Evolutionary conservation across 1,140 invertebrate species (phyloP).

Genomic region (Polypedilum vanderplanki): DNA sequence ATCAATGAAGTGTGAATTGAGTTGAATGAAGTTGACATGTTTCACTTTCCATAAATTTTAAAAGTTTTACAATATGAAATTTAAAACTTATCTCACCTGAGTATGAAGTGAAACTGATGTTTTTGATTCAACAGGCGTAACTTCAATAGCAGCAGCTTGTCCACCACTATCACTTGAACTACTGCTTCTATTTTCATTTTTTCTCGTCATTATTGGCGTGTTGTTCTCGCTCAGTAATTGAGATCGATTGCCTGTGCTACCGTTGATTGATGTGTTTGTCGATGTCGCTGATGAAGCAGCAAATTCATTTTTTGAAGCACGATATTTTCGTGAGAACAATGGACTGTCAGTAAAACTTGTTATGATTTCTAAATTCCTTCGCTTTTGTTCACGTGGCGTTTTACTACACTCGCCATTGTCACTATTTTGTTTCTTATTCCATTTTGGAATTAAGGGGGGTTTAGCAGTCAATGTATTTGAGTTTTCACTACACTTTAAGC

Average conservation of each 20-base stretch:
- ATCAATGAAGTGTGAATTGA: too few species aligned
- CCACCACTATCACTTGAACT: conserved; percentile 21
- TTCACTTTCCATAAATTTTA: too few species aligned
- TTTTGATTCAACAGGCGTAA: conserved; percentile 41
- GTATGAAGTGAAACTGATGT: conserved; percentile 46
- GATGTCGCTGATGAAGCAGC: background rate
- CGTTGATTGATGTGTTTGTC: conserved; percentile 30
- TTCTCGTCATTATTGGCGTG: conserved; percentile 38
- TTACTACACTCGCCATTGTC: conserved; percentile 15
- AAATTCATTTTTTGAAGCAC: conserved; percentile 37
- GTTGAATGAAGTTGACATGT: too few species aligned
- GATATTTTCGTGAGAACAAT: conserved; percentile 43
- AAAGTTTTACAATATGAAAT: too few species aligned
- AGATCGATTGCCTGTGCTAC: background rate
- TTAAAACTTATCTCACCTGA: conserved; percentile 37
- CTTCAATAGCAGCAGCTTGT: conserved; percentile 34
- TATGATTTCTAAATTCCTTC: conserved; percentile 37
- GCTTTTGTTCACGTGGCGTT: background rate
- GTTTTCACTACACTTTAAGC: conserved; percentile 11
- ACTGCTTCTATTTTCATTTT: conserved; percentile 36
- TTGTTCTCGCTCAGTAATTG: conserved; percentile 36
- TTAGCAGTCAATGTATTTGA: conserved; percentile 33
- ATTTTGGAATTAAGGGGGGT: conserved; percentile 39
- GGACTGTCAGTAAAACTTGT: conserved; percentile 44
- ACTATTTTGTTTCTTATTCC: conserved; percentile 34